Evolutionary conservation across 2,888 invertebrate species (phyloP), one percentile per base, ranked within the genome.

Genomic region (Sinohyriopsis cumingii): DNA sequence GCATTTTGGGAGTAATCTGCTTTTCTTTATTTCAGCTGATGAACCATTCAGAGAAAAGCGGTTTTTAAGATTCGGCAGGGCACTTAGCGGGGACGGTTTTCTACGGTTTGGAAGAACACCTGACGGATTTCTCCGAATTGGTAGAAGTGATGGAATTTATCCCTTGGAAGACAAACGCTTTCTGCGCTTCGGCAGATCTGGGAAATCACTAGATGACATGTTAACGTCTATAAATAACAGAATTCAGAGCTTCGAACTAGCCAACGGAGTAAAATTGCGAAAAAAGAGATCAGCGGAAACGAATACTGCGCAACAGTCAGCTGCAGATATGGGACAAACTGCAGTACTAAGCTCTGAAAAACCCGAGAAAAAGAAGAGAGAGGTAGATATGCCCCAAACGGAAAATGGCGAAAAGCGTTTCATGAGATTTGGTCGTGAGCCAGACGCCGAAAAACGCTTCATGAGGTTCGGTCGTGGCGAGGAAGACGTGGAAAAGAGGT

Each of bases 121-220:
- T 5, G 73, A 68, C 12, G 82, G 82, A 7, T 84, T 83, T 69
- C 75, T 84, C 56, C 65, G 83, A 60, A 76, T 86, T 61, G 83
- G 82, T 22, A 70, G 80, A 68, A 69, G 79, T 55, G 69, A 70
- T 20, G 73, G 72, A 22, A 24, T 65, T 24, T 73, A 75, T 60
- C 78, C 78, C 15, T 71, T 77, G 9, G 78, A 80, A 67, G 84
- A 84, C 61, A 86, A 86, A 76, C 65, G 86, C 53, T 86, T 85
- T 69, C 80, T 86, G 63, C 72, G 86, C 68, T 86, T 86, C 62
- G 86, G 86, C 4, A 71, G 82, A 28, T 73, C 82, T 9, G 74
- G 70, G 25, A 68, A 76, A 12, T 64, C 65, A 20, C 57, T 80
- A 33, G 82, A 82, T 22, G 81, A 83, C 28, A 62, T 82, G 33